Evolutionary conservation across 1,140 invertebrate genomes (phyloP).

Genomic region (Paralvinella palmiformis): DNA sequence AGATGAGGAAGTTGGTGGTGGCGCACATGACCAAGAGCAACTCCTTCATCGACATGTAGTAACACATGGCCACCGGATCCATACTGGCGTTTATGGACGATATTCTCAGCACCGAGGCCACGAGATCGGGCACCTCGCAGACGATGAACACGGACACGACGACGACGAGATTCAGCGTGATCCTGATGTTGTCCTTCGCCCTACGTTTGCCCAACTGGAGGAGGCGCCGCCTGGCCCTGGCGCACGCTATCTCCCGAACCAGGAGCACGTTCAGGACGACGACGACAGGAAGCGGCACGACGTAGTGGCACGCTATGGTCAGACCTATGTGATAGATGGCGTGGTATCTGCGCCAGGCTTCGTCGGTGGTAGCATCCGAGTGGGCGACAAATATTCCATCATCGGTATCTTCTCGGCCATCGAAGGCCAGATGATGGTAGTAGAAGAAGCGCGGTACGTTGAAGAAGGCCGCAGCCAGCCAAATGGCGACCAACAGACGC

Average conservation of each 20-base stretch:
- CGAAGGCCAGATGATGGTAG: background rate
- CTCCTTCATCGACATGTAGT: background rate
- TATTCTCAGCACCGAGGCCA: background rate
- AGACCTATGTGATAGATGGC: background rate
- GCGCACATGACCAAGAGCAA: background rate
- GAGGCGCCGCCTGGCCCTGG: background rate
- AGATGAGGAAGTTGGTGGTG: conserved; percentile 1
- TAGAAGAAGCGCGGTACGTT: conserved; percentile 10
- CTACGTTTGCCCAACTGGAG: background rate
- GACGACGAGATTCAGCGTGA: conserved; percentile 1
- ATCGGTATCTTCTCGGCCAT: background rate
- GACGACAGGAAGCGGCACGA: background rate
- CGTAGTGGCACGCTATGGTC: background rate
- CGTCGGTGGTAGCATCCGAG: background rate
- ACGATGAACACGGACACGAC: conserved; percentile 6
- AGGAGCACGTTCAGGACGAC: background rate
- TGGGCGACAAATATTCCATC: background rate
- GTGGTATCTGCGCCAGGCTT: background rate
- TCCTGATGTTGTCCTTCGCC: background rate
- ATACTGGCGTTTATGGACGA: background rate
- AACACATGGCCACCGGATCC: background rate
- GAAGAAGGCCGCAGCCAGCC: background rate
- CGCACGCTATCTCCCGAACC: background rate
- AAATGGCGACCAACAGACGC: background rate
- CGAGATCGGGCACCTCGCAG: conserved; percentile 3